These are phyloP conservation scores for Camelus bactrianus DNA, from an alignment of 2,113 vertebrate genomes.

Conservation along the genomic window DNA sequence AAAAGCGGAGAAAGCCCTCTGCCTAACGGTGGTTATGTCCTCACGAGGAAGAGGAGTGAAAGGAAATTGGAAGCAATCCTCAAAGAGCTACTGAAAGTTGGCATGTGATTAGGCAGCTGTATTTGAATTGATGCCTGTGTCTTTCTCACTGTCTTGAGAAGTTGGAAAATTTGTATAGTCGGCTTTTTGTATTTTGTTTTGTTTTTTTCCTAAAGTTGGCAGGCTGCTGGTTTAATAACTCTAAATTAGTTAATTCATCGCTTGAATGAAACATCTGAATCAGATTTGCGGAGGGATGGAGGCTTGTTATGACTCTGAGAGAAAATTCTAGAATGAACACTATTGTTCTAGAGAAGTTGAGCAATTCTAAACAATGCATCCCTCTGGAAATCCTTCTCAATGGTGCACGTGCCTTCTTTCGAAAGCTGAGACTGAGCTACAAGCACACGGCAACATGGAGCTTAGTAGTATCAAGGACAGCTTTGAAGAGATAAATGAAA, in stretches of 20 bases:
- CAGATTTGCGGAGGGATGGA: conserved; percentile 60
- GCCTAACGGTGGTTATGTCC: not conserved
- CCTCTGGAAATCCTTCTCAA: not conserved
- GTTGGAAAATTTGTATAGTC: conserved; percentile 59
- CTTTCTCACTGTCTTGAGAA: conserved; percentile 1
- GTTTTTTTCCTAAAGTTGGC: conserved; percentile 22
- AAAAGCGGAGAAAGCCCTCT: not conserved
- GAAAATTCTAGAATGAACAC: conserved; percentile 52
- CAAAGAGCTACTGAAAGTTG: conserved; percentile 28
- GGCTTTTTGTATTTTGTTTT: conserved; percentile 61
- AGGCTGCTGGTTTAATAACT: conserved; percentile 68
- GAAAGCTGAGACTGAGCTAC: not conserved
- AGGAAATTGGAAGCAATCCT: conserved; percentile 23
- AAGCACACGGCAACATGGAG: not conserved
- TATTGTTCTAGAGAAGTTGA: conserved; percentile 36
- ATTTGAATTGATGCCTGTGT: conserved; percentile 25
- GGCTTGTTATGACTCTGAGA: conserved; percentile 34
- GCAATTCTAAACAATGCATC: not conserved
- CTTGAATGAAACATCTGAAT: conserved; percentile 59
- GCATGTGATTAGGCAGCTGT: conserved; percentile 42
- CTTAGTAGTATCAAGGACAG: conserved; percentile 27
- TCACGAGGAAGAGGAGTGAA: not conserved
- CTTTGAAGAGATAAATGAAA: not conserved
- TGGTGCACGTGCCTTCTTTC: not conserved
- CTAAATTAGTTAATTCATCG: conserved; percentile 78